Percentiles rank a stretch among this genome's conserved stretches.
phyloP scores from a whole-genome alignment of 2,888 invertebrate genomes.

The Lottia gigantea region DNA sequence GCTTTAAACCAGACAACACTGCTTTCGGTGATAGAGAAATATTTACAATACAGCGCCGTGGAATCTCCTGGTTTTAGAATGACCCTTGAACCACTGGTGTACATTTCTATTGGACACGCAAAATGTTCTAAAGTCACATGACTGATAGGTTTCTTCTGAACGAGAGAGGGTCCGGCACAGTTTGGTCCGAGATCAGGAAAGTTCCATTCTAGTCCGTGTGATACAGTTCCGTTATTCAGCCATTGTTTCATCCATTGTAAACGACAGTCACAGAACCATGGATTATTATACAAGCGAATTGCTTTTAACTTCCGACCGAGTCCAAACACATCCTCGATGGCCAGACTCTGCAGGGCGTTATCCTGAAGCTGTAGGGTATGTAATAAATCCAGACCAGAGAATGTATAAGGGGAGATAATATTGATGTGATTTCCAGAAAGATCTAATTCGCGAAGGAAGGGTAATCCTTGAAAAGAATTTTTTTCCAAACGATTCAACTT shows the following conservation, averaged over 20 bases:
- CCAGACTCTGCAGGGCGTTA: conserved; percentile 48
- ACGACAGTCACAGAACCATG: conserved; percentile 60
- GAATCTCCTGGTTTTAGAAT: conserved; percentile 37
- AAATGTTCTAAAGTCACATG: conserved; percentile 44
- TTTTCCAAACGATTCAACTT: conserved; percentile 45
- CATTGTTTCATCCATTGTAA: conserved; percentile 54
- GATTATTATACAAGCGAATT: conserved; percentile 53
- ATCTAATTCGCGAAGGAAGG: conserved; percentile 33
- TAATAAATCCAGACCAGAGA: conserved; percentile 18
- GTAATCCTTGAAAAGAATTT: conserved; percentile 44
- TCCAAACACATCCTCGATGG: conserved; percentile 40
- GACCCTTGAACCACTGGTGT: conserved; percentile 45
- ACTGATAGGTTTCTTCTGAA: conserved; percentile 41
- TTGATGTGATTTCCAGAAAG: conserved; percentile 20
- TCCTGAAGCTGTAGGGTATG: conserved; percentile 51
- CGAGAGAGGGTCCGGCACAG: conserved; percentile 49
- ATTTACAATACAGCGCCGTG: conserved; percentile 47
- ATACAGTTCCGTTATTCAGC: conserved; percentile 40
- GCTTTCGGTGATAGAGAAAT: conserved; percentile 49
- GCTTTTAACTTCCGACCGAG: conserved; percentile 41
- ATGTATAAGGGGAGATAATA: conserved; percentile 18
- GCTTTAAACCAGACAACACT: conserved; percentile 50
- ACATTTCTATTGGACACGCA: conserved; percentile 53
- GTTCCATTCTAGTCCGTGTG: conserved; percentile 40
- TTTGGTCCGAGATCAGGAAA: conserved; percentile 39